Percentiles rank a stretch among this genome's conserved stretches.
Conservation (phyloP, 2,797 vertebrate genomes). For the Dendrocincla tyrannina region DNA sequence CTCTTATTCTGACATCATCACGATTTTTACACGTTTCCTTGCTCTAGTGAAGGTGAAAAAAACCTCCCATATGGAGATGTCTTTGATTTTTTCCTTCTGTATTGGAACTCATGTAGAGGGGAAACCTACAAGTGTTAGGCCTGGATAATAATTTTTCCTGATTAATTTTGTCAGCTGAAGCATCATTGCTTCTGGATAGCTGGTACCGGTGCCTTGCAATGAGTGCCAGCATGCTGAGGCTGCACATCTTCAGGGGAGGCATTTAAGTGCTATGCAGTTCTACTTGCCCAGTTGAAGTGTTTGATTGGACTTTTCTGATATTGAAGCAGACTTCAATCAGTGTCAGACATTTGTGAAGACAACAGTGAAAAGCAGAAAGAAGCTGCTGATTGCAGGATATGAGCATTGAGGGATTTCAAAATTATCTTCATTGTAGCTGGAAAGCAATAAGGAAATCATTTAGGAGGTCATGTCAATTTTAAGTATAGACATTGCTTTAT, state of each 20-base stretch:
- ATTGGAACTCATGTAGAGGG: neutral
- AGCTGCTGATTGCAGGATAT: constrained; percentile 16
- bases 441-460: constrained; percentile 35
- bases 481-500: constrained; percentile 17
- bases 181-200: neutral
- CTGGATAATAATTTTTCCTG: neutral
- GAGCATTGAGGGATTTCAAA: neutral
- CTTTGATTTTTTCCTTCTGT: neutral
- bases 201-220: neutral
- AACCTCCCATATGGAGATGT: neutral
- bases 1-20: neutral
- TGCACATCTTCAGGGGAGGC: neutral
- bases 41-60: neutral
- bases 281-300: neutral
- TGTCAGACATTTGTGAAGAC: neutral
- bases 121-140: neutral
- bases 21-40: neutral
- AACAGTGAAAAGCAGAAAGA: neutral
- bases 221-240: neutral
- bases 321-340: neutral
- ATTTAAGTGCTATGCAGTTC: neutral
- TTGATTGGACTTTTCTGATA: neutral
- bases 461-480: neutral
- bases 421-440: neutral
- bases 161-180: neutral